These are phyloP conservation scores for Ceratitis capitata DNA, from an alignment of 1,140 invertebrate species.

Conservation along the genomic window DNA sequence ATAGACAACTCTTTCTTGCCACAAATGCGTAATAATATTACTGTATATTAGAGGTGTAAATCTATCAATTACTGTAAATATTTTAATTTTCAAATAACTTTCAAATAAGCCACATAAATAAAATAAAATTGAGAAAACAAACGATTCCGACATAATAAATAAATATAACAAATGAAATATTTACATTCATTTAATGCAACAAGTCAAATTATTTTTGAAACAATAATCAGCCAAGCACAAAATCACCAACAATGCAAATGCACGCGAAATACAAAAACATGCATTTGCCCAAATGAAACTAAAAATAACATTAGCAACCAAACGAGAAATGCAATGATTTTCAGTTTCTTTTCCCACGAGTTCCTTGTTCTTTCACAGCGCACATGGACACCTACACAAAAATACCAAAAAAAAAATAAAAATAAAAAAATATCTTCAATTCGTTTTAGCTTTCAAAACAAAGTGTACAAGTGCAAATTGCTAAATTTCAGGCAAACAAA, in stretches of 20 bases:
- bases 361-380: neutral
- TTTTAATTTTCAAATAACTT: no score
- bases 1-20: no score
- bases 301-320: constrained; percentile 29
- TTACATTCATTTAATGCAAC: neutral
- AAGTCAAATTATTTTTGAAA: neutral
- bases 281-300: neutral
- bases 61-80: no score
- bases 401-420: no score
- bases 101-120: no score
- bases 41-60: no score
- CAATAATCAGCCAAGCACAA: neutral
- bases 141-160: neutral
- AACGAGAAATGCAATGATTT: constrained; percentile 5
- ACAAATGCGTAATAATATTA: no score
- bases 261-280: neutral
- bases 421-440: neutral
- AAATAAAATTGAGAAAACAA: no score
- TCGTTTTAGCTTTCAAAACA: constrained; percentile 9
- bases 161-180: neutral
- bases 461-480: constrained; percentile 18
- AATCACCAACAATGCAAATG: neutral
- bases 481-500: no score
- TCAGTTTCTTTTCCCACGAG: neutral
- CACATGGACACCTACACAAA: neutral